Evolutionary conservation across 2,797 vertebrate species (phyloP), one percentile per base, ranked within the genome.

Genomic region (Mormyrus hasselquistii): DNA sequence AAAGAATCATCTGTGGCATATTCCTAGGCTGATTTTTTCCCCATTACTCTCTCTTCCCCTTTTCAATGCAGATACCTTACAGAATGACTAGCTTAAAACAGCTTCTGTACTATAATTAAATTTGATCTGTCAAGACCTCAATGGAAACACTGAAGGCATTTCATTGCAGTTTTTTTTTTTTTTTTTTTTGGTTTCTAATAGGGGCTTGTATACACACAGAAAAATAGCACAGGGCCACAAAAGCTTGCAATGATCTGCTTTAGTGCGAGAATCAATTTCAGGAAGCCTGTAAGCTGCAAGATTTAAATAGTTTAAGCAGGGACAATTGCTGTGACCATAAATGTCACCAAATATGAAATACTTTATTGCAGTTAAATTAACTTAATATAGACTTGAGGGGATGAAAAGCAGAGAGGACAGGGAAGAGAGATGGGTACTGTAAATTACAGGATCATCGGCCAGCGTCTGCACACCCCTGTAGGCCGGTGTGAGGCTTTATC

Each of bases 291-390:
- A 59, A 83, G 88, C 88, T 59, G 38, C 12, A 6, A 89, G 84
- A 82, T 89, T 89, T 87, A 44, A 88, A 87, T 47, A 82, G 69
- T 87, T 89, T 89, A 25, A 57, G 41, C 86, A 79, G 38, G 73
- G 55, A 89, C 89, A 88, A 89, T 83, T 84, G 62, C 69, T 83
- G 87, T 65, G 73, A 88, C 86, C 65, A 84, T 87, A 87, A 89
- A 89, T 89, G 89, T 89, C 86, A 90, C 89, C 76, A 85, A 90
- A 88, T 88, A 88, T 90, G 82, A 90, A 90, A 86, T 88, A 88
- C 47, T 88, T 90, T 53, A 85, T 84, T 88, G 55, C 76, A 53
- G 87, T 90, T 90, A 90, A 88, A 90, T 90, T 90, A 57, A 88
- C 69, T 89, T 88, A 90, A 88, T 85, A 38, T 83, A 62, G 69